Base-by-base conservation (phyloP, 2,888 invertebrate genomes). In the Mythimna albipuncta region DNA sequence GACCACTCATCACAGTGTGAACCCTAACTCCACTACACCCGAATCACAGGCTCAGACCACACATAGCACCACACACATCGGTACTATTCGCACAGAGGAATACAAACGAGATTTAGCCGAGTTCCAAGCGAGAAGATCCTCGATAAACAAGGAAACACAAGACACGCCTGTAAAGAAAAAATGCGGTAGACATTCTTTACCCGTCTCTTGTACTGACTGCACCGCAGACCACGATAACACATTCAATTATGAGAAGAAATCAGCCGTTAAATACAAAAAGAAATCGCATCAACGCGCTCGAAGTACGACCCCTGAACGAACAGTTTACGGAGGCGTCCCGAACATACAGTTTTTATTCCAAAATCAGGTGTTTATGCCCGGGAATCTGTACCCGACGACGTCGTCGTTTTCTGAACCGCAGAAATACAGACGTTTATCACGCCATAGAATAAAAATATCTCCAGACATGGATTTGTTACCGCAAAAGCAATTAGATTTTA, bases 291-390 rank as follows among this genome's bases (percentile, higher is more conserved):
- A 93, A 79, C 91, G 93, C 59, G 85, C 91, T 19, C 86, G 91
- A 65, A 93, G 91, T 85, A 88, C 90, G 35, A 92, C 91, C 5
- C 90, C 93, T 0, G 94, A 93, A 55, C 64, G 85, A 65, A 90
- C 89, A 67, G 69, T 79, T 13, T 86, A 89, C 77, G 93, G 91
- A 65, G 90, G 90, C 2, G 88, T 93, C 1, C 96, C 96, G 5
- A 95, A 93, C 69, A 94, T 96, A 89, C 96, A 96, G 81, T 96
- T 96, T 87, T 89, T 96, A 21, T 96, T 96, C 79, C 96, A 96
- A 88, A 96, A 96, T 81, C 96, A 96, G 85, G 95, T 96, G 32
- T 96, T 96, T 77, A 94, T 96, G 95, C 96, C 96, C 13, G 95
- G 96, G 0, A 93, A 94, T 77, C 72, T 92, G 79, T 91, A 91